Percentiles rank a stretch among this genome's conserved stretches.
These are phyloP conservation scores for Polydrusus tereticollis DNA, from an alignment of 2,888 invertebrate genomes.

Conservation along the genomic window DNA sequence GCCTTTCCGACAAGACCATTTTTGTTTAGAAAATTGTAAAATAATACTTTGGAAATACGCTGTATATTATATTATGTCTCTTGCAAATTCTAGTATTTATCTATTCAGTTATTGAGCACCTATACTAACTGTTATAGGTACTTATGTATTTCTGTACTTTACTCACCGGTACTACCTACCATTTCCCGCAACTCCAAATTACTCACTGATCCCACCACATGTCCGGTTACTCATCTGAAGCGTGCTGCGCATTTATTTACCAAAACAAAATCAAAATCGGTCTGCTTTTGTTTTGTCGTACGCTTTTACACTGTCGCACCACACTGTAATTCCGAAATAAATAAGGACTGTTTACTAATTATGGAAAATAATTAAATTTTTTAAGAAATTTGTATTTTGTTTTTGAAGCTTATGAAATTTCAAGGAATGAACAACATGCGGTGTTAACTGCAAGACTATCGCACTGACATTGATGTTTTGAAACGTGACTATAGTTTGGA, in stretches of 20 bases:
- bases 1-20: too few relatives aligned
- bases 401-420: not conserved
- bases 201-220: conserved; percentile 10
- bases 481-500: conserved; percentile 41
- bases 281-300: conserved; percentile 9
- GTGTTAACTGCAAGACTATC: conserved; percentile 26
- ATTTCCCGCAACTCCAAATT: conserved; percentile 24
- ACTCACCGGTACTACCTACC: not conserved
- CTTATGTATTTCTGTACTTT: too few relatives aligned
- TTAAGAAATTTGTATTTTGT: not conserved
- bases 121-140: too few relatives aligned
- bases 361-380: too few relatives aligned
- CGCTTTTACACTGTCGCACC: not conserved
- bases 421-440: conserved; percentile 30
- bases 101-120: too few relatives aligned
- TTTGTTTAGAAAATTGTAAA: too few relatives aligned
- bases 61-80: too few relatives aligned
- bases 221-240: conserved; percentile 10
- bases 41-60: too few relatives aligned
- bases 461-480: conserved; percentile 47
- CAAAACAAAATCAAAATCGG: not conserved
- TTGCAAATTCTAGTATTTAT: too few relatives aligned
- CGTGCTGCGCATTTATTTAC: conserved; percentile 36
- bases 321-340: conserved; percentile 3
- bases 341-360: too few relatives aligned